phyloP scores from a whole-genome alignment of 2,113 vertebrate species.

The Microcebus murinus region DNA sequence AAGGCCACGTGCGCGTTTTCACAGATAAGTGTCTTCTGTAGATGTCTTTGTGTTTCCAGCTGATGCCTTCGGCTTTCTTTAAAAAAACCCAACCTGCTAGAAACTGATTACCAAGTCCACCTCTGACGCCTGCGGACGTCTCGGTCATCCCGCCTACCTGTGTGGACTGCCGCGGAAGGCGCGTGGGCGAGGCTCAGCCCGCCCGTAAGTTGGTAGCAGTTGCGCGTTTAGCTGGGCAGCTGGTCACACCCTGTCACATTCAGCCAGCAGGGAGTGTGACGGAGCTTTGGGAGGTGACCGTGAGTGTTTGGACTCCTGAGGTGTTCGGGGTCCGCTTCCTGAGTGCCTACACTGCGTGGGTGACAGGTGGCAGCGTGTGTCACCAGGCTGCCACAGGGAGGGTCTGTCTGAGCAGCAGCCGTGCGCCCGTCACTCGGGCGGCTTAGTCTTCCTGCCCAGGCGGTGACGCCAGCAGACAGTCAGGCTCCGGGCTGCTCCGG shows the following conservation, averaged over 20 bases:
- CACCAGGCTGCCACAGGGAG: background rate
- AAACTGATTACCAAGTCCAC: background rate
- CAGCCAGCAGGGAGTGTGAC: fast-evolving
- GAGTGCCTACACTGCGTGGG: fast-evolving
- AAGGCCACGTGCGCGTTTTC: background rate
- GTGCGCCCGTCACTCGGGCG: background rate
- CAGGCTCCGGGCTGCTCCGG: fast-evolving
- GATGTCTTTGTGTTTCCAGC: fast-evolving
- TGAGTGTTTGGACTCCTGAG: background rate
- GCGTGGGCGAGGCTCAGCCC: fast-evolving
- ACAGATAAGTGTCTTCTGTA: fast-evolving
- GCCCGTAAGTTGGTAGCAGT: background rate
- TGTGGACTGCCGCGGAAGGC: fast-evolving
- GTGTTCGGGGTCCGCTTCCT: background rate
- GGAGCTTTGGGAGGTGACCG: fast-evolving
- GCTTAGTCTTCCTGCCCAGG: background rate
- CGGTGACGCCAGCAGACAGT: background rate
- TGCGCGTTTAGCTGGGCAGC: too few species aligned
- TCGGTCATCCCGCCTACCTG: fast-evolving
- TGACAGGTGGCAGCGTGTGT: fast-evolving
- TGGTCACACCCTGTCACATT: fast-evolving
- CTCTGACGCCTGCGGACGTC: fast-evolving
- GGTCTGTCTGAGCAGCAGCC: too few species aligned
- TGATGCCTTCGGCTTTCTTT: background rate
- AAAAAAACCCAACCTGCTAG: background rate